A percentile compares a stretch with the other conserved stretches of the same genome.
Conservation (phyloP, 2,797 vertebrate genomes). For the Botia almorhae region DNA sequence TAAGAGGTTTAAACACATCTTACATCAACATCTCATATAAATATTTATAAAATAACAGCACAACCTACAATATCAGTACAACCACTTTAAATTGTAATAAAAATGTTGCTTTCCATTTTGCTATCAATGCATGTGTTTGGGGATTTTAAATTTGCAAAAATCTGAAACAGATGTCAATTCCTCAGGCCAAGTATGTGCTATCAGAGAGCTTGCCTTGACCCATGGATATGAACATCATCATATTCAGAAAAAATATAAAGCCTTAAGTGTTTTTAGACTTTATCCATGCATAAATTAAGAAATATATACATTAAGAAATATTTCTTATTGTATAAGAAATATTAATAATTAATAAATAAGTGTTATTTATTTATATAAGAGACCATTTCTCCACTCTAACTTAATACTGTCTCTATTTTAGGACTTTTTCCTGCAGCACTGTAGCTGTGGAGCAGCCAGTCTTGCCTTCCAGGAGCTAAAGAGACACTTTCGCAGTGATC, state of each 20-base stretch:
- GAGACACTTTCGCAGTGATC: conserved; percentile 73
- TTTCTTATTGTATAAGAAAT: too few relatives aligned
- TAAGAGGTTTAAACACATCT: not conserved
- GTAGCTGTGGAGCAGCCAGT: conserved; percentile 83
- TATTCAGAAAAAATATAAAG: not conserved
- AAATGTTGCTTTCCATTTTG: conserved; percentile 15
- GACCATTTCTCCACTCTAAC: not conserved
- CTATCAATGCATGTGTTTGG: conserved; percentile 39
- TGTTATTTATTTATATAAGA: too few relatives aligned
- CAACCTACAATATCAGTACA: not conserved
- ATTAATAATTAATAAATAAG: not conserved
- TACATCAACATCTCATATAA: too few relatives aligned
- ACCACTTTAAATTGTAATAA: not conserved
- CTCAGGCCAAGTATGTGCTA: conserved; percentile 43
- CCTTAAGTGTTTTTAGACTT: not conserved
- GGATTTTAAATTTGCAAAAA: conserved; percentile 45
- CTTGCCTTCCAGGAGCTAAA: conserved; percentile 79
- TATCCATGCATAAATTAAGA: not conserved
- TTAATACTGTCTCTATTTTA: conserved; percentile 58
- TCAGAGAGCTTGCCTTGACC: conserved; percentile 43
- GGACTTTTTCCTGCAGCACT: conserved; percentile 85
- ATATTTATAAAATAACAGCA: not conserved
- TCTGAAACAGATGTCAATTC: conserved; percentile 54
- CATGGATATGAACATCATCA: conserved; percentile 50
- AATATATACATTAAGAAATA: too few relatives aligned